phyloP scores from a whole-genome alignment of 2,888 invertebrate genomes.

The Ichneumon xanthorius region DNA sequence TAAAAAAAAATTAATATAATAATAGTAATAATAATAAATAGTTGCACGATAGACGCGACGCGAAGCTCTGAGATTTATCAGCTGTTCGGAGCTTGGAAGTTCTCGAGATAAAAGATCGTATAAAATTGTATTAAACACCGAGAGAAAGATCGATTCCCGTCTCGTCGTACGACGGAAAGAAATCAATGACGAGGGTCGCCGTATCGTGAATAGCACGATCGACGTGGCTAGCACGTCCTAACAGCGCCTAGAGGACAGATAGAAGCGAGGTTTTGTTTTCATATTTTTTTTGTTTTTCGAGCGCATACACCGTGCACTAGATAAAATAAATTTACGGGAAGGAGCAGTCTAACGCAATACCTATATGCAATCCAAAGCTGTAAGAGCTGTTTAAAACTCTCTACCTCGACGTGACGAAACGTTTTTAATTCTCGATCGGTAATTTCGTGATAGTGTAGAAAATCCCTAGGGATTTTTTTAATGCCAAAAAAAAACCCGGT shows the following conservation, averaged over 20 bases:
- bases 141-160: neutral
- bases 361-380: slow-evolving; percentile 52
- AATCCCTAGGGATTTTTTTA: slow-evolving; percentile 11
- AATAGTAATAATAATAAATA: neutral
- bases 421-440: slow-evolving; percentile 15
- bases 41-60: slow-evolving; percentile 20
- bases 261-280: slow-evolving; percentile 28
- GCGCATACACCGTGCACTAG: slow-evolving; percentile 73
- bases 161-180: neutral
- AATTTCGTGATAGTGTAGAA: slow-evolving; percentile 12
- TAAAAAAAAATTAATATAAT: neutral
- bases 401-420: slow-evolving; percentile 30
- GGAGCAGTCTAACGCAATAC: slow-evolving; percentile 51
- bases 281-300: slow-evolving; percentile 32
- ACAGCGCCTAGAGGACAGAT: slow-evolving; percentile 28
- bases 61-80: neutral
- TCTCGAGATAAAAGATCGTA: slow-evolving; percentile 32
- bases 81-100: neutral
- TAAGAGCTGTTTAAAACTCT: slow-evolving; percentile 43
- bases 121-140: slow-evolving; percentile 34
- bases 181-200: neutral
- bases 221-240: slow-evolving; percentile 37
- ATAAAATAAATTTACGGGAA: slow-evolving; percentile 49
- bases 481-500: slow-evolving; percentile 18
- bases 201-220: slow-evolving; percentile 16